Percentiles rank a stretch among this genome's conserved stretches.
These are phyloP conservation scores for Pionites leucogaster DNA, from an alignment of 2,113 vertebrate species.

Conservation along the genomic window DNA sequence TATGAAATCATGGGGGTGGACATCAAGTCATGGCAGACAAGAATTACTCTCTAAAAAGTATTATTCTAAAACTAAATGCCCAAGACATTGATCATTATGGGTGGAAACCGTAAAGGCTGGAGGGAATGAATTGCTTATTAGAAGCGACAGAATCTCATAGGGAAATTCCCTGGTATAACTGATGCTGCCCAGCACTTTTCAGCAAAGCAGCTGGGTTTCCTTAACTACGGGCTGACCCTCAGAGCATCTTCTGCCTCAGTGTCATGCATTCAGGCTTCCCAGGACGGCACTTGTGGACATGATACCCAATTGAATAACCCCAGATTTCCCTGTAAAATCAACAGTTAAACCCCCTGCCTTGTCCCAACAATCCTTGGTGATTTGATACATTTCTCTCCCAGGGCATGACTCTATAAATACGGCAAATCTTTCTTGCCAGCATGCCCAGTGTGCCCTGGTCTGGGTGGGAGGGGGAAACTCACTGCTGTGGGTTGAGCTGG, in stretches of 20 bases:
- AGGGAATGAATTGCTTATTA: accelerated
- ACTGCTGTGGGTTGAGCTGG: background rate
- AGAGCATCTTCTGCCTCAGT: background rate
- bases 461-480: background rate
- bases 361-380: background rate
- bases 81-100: background rate
- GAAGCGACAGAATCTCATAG: background rate
- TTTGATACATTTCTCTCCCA: background rate
- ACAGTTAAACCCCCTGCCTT: background rate
- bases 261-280: background rate
- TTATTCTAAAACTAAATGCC: background rate
- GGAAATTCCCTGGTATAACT: background rate
- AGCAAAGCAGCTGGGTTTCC: background rate
- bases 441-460: background rate
- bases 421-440: background rate
- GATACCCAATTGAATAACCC: background rate
- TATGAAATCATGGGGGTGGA: background rate
- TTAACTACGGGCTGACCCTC: background rate
- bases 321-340: background rate
- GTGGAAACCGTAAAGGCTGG: background rate
- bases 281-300: accelerated
- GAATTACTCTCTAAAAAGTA: background rate
- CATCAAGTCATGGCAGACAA: background rate
- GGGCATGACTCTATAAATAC: background rate
- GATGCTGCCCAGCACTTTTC: background rate